Conservation (phyloP, 30 jellyfish, hydroid and myxozoan genomes). For the Catostylus mosaicus region DNA sequence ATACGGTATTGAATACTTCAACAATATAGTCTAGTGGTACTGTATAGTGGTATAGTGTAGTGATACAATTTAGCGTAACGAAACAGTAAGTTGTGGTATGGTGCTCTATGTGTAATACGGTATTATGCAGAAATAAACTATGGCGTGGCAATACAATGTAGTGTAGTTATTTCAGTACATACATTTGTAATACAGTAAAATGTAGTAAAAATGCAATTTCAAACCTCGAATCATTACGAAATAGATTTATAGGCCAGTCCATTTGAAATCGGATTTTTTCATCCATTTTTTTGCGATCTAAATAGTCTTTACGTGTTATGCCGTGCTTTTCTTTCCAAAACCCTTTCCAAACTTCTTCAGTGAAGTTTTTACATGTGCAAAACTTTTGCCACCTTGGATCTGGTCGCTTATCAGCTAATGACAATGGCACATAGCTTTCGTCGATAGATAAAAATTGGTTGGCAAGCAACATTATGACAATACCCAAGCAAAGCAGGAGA, state of each 20-base stretch:
- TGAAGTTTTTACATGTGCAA: constrained; percentile 27
- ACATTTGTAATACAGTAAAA: too few relatives aligned
- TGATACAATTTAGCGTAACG: too few relatives aligned
- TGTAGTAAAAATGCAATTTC: background rate
- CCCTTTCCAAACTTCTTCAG: constrained; percentile 60
- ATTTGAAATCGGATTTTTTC: constrained; percentile 41
- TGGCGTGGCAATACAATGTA: too few relatives aligned
- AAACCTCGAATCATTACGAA: constrained; percentile 87
- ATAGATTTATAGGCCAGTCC: constrained; percentile 83
- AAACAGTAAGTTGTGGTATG: too few relatives aligned
- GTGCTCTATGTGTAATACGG: too few relatives aligned
- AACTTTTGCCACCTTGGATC: background rate
- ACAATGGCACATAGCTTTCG: too few relatives aligned
- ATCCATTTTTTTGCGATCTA: constrained; percentile 63
- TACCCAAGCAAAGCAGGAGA: background rate
- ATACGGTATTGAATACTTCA: too few relatives aligned
- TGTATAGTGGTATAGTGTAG: too few relatives aligned
- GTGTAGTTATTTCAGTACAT: too few relatives aligned
- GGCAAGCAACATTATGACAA: background rate
- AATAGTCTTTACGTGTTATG: constrained; percentile 20
- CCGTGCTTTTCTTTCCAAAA: constrained; percentile 59
- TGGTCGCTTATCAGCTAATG: background rate
- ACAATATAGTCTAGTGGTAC: too few relatives aligned
- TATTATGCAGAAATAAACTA: too few relatives aligned
- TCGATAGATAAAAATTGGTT: background rate